phyloP scores from a whole-genome alignment of 2,797 vertebrate genomes.

The Tragopan temminckii region DNA sequence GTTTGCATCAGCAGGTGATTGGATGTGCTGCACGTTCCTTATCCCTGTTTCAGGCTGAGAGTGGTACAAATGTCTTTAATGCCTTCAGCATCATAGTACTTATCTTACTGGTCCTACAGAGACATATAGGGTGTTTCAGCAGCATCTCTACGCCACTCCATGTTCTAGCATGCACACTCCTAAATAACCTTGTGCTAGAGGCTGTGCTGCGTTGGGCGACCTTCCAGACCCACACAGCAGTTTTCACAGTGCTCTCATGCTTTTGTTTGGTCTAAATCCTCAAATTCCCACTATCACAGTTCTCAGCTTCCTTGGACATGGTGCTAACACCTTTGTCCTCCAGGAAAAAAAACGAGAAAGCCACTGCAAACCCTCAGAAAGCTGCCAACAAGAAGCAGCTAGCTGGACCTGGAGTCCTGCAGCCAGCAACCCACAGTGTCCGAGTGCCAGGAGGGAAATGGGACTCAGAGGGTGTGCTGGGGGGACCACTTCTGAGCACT shows the following conservation, averaged over 20 bases:
- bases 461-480: background rate
- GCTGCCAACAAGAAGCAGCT: background rate
- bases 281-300: background rate
- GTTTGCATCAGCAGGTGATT: background rate
- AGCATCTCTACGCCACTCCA: background rate
- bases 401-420: background rate
- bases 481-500: background rate
- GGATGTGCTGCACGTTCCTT: background rate
- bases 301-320: background rate
- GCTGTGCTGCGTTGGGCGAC: background rate
- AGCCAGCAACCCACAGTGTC: background rate
- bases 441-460: background rate
- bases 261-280: background rate
- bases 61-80: accelerated
- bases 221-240: background rate
- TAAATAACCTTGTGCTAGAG: background rate
- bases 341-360: background rate
- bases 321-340: background rate
- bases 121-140: background rate
- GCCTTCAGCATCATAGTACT: background rate
- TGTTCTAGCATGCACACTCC: background rate
- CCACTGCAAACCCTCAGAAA: background rate
- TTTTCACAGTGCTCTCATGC: background rate
- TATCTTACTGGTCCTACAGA: background rate
- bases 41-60: background rate